phyloP scores from a whole-genome alignment of 2,113 vertebrate species.

The Mixornis gularis region DNA sequence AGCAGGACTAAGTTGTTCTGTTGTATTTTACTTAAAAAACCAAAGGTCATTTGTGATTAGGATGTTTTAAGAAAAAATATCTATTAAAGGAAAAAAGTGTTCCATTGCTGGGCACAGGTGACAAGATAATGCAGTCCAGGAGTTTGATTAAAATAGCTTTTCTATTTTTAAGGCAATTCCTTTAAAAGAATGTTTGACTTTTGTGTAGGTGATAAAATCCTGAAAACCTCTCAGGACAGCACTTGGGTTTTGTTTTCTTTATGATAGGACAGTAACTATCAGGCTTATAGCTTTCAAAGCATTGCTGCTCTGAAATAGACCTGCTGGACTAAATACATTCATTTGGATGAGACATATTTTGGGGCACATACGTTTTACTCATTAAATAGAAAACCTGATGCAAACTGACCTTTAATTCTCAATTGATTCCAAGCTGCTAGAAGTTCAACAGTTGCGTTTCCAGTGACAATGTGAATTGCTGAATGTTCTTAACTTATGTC shows the following conservation, averaged over 20 bases:
- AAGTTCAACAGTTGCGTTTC: background rate
- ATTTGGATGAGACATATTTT: background rate
- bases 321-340: background rate
- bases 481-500: background rate
- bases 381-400: conserved; percentile 1
- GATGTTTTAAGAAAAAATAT: conserved; percentile 1
- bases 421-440: background rate
- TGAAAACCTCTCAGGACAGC: background rate
- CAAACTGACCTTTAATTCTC: conserved; percentile 13
- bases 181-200: conserved; percentile 11
- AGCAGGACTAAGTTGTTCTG: background rate
- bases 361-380: background rate
- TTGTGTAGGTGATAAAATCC: background rate
- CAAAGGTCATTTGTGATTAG: background rate
- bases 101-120: conserved; percentile 11
- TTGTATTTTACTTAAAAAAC: background rate
- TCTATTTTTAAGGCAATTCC: conserved; percentile 20
- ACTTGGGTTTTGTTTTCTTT: background rate
- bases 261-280: background rate
- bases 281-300: background rate
- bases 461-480: background rate
- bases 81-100: conserved; percentile 24
- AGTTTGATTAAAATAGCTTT: conserved; percentile 36
- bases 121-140: background rate
- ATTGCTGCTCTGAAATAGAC: background rate